Evolutionary conservation across 1,140 invertebrate species (phyloP).

Genomic region (Conus betulinus): DNA sequence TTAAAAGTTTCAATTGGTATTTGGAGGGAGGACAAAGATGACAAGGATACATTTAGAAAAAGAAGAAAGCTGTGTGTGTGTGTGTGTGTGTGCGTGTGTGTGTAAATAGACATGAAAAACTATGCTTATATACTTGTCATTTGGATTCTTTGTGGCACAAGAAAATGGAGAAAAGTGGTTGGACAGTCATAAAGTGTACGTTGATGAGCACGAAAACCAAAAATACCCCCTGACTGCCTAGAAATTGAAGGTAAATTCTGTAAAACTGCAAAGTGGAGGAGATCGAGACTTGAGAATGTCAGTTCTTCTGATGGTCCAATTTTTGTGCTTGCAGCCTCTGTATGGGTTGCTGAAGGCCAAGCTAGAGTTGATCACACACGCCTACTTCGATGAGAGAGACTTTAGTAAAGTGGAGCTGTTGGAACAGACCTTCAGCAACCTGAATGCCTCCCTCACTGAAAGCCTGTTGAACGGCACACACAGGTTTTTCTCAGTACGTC

Average conservation of each 20-base stretch:
- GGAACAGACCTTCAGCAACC: conserved; percentile 93
- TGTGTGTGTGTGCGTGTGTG: too few relatives aligned
- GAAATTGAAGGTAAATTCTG: background rate
- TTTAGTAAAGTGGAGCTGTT: conserved; percentile 86
- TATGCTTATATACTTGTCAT: too few relatives aligned
- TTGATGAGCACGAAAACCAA: too few relatives aligned
- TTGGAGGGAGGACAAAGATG: too few relatives aligned
- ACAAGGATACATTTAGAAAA: too few relatives aligned
- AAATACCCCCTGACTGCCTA: background rate
- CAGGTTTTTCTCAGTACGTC: conserved; percentile 83
- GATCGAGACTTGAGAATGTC: background rate
- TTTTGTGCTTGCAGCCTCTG: conserved; percentile 64
- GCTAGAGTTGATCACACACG: conserved; percentile 95
- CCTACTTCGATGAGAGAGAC: conserved; percentile 92
- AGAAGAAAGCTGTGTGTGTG: too few relatives aligned
- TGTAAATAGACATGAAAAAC: too few relatives aligned
- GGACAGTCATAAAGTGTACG: too few relatives aligned
- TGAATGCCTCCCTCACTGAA: conserved; percentile 88
- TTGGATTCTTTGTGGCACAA: too few relatives aligned
- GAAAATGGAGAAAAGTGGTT: too few relatives aligned
- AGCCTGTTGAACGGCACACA: conserved; percentile 82
- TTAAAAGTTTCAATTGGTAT: too few relatives aligned
- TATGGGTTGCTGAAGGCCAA: conserved; percentile 82
- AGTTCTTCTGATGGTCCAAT: conserved; percentile 14
- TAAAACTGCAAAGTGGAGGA: background rate